phyloP scores from a whole-genome alignment of 37 sponge, comb jelly and placozoan species.

The Eunapius fragilis region DNA sequence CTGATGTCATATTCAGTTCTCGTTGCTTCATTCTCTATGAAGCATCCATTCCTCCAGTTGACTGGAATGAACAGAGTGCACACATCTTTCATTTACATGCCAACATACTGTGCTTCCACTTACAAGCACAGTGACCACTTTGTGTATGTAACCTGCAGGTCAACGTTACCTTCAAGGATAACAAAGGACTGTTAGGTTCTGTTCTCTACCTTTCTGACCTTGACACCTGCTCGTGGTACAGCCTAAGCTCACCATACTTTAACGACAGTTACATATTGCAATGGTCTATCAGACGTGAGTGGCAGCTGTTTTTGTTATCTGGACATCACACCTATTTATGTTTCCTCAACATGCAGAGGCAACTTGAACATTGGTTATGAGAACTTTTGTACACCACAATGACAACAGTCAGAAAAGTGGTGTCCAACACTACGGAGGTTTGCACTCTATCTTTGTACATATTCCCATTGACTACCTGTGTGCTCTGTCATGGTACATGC shows the following conservation, averaged over 20 bases:
- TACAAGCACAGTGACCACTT: no score
- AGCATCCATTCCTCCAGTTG: slow-evolving; percentile 3
- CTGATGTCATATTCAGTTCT: no score
- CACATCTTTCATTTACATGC: no score
- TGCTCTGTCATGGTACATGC: slow-evolving; percentile 5
- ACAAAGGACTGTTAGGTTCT: no score
- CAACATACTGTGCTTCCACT: not conserved
- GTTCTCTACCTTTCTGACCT: slow-evolving; percentile 43
- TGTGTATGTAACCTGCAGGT: slow-evolving; percentile 20
- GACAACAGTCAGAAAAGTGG: slow-evolving; percentile 1
- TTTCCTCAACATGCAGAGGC: not conserved
- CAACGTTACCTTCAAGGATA: no score
- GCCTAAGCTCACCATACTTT: slow-evolving; percentile 15
- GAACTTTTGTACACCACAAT: not conserved
- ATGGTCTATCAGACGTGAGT: slow-evolving; percentile 43
- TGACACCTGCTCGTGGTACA: slow-evolving; percentile 41
- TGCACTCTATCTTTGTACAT: not conserved
- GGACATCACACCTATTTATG: not conserved
- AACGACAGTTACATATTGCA: no score
- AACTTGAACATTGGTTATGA: slow-evolving; percentile 44
- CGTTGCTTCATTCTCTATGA: slow-evolving; percentile 56
- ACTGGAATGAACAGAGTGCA: slow-evolving; percentile 37
- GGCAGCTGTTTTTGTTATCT: not conserved
- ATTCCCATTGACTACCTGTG: not conserved
- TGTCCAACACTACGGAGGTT: slow-evolving; percentile 1